Evolutionary conservation across 2,797 vertebrate genomes (phyloP).

Genomic region (Limosa lapponica): DNA sequence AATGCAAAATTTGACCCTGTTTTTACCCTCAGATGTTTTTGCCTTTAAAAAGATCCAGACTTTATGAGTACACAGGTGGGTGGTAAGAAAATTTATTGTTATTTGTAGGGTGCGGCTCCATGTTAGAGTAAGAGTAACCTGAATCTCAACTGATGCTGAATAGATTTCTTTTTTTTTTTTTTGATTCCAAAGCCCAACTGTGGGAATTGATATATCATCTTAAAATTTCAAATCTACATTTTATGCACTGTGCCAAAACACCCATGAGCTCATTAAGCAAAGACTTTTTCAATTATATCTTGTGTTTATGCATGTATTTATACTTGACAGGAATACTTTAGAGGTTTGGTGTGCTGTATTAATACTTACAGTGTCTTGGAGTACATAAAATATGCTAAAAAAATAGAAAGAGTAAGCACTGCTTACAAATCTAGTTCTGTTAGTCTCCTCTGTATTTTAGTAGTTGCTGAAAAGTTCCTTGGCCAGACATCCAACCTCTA

Average conservation of each 20-base stretch:
- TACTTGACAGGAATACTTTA: constrained; percentile 56
- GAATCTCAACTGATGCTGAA: neutral
- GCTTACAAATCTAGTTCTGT: neutral
- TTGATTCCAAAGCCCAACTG: neutral
- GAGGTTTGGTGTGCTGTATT: constrained; percentile 34
- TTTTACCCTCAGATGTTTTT: constrained; percentile 23
- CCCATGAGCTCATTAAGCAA: constrained; percentile 46
- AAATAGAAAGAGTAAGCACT: neutral
- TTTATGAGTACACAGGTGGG: neutral
- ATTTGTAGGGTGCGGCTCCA: neutral
- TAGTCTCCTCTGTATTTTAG: neutral
- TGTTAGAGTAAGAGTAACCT: neutral
- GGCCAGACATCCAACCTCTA: constrained; percentile 21
- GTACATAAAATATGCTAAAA: constrained; percentile 1
- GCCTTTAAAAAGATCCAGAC: neutral
- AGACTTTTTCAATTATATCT: constrained; percentile 46
- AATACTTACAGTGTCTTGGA: constrained; percentile 17
- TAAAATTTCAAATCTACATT: constrained; percentile 41
- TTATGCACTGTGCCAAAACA: constrained; percentile 16
- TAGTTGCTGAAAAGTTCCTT: neutral
- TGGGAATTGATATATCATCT: neutral
- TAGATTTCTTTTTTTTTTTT: neutral
- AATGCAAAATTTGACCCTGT: neutral
- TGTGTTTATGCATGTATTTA: constrained; percentile 53
- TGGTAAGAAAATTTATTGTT: neutral